phyloP scores from a whole-genome alignment of 2,888 invertebrate species.

The Taphrorychus bicolor region DNA sequence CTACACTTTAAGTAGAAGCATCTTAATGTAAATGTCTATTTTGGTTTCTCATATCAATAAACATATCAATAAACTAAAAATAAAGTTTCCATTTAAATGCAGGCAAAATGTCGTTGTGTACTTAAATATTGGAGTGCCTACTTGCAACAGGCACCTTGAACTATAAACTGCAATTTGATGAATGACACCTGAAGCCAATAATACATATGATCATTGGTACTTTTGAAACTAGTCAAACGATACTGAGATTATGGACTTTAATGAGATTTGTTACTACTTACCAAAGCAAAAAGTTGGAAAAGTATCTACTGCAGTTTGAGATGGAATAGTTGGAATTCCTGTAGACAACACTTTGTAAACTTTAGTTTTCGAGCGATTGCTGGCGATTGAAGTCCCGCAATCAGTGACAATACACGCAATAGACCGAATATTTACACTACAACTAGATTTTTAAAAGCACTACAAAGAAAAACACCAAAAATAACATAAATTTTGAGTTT shows the following conservation, averaged over 20 bases:
- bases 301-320: conserved; percentile 10
- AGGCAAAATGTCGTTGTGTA: too few species aligned
- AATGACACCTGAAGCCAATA: too few species aligned
- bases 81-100: too few species aligned
- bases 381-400: neutral
- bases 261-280: conserved; percentile 14
- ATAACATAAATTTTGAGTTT: conserved; percentile 28
- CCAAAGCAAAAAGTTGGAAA: conserved; percentile 25
- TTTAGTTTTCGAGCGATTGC: conserved; percentile 12
- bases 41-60: too few species aligned
- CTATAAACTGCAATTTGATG: too few species aligned
- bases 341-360: conserved; percentile 19
- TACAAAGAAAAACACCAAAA: conserved; percentile 27
- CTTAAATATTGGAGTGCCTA: too few species aligned
- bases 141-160: too few species aligned
- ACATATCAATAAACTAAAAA: too few species aligned
- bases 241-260: too few species aligned
- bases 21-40: too few species aligned
- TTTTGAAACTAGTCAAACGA: neutral
- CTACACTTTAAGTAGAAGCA: too few species aligned
- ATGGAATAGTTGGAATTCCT: conserved; percentile 34
- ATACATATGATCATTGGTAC: too few species aligned
- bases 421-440: neutral
- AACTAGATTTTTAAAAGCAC: conserved; percentile 11
- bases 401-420: neutral